Conservation (phyloP, 2,113 vertebrate species). For the Azemiops feae region DNA sequence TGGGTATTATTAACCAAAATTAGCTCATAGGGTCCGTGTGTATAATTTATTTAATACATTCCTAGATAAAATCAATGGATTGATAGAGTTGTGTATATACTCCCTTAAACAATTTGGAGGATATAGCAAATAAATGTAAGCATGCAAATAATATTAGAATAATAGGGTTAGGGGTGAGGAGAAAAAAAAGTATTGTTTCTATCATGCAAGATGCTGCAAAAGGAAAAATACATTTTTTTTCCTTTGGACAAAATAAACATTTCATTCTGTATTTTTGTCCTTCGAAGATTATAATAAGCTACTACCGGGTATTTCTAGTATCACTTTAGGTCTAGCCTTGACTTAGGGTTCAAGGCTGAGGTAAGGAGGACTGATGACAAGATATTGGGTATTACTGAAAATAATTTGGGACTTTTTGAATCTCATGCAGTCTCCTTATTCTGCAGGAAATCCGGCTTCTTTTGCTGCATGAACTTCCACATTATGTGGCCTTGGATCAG, state of each 20-base stretch:
- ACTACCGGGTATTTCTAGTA: neutral
- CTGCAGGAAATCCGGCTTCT: conserved; percentile 70
- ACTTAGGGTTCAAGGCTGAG: neutral
- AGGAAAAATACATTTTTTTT: neutral
- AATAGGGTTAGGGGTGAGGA: neutral
- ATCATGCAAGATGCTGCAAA: neutral
- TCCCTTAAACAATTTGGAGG: neutral
- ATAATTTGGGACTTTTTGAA: neutral
- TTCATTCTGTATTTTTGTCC: neutral
- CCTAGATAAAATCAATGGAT: neutral
- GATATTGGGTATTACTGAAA: neutral
- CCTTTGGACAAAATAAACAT: neutral
- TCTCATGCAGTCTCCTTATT: neutral
- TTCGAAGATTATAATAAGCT: neutral
- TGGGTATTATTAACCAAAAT: neutral
- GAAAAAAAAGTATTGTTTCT: neutral
- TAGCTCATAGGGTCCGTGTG: neutral
- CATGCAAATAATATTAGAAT: neutral
- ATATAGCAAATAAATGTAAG: neutral
- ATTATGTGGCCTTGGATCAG: conserved; percentile 78
- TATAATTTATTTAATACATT: neutral
- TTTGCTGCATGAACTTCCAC: conserved; percentile 73
- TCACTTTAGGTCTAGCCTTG: neutral
- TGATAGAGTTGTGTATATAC: neutral
- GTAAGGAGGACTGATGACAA: neutral